Base-by-base conservation (phyloP, 2,888 invertebrate genomes). In the Eristalis arbustorum region DNA sequence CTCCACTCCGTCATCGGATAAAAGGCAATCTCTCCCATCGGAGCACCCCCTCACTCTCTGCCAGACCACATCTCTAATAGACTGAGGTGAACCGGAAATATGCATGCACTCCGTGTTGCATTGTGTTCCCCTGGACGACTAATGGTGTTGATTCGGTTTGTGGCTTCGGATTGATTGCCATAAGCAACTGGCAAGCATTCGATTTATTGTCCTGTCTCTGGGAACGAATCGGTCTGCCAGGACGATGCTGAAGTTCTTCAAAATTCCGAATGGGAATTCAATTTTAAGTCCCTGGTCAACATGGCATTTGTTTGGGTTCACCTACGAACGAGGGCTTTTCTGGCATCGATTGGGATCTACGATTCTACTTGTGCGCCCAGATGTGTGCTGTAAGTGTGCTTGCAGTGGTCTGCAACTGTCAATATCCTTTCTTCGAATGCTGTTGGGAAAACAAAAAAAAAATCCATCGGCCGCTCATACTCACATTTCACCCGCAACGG, bases 401-500 rank as follows among this genome's bases (percentile, higher is more conserved):
- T 31, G 4, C 6, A 5, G 31, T 31, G 6, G 31, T 31, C 31
- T 31, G 31, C 31, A 25, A 25, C 25, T 2, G 25, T 6, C 31
- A 31, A 31, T 31, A 10, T 8, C 6, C 31, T 4, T 31, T 5
- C 10, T 31, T 31, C 31, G 6, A 31, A 31, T 31, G 31, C 31
- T 31, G 31, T 31, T 31, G 8, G 1, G 31, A 31, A n/a, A 31
- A 8, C 8, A 5, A 31, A 31, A 31, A 2, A 2, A 31, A 6
- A 31, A 0, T 31, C 31, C 59, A 25, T 25, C 25, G 25, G 3
- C 59, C 5, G 8, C 22, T 1, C 18, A 23, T 91, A 96, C 97
- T 96, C 93, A 98, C 97, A 97, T 94, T 97, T 97, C 88, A 98
- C 97, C 89, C 97, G 94, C 91, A 98, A 95, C 89, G 95, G 95